Base-by-base conservation (phyloP, 2,888 invertebrate genomes). In the Keiferia lycopersicella region DNA sequence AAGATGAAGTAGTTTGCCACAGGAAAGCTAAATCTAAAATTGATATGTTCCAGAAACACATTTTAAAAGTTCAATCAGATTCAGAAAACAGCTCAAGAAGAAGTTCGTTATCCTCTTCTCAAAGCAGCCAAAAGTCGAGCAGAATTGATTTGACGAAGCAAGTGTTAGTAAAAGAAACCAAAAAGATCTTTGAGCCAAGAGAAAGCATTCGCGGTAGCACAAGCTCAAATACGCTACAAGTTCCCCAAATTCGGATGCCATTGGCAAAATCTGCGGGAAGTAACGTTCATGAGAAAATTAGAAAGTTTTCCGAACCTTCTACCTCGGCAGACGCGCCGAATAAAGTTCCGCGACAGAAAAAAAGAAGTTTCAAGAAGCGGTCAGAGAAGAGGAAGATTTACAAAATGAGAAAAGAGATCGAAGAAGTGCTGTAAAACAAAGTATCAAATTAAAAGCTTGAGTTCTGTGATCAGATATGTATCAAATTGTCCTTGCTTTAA, bases 41-140 rank as follows among this genome's bases (percentile, higher is more conserved):
- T 6, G 91, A 92, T 67, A 84, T 91, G 84, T 92, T 92, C 64
- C 92, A 92, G 81, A 91, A 88, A 69, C 87, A 90, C 65, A 88
- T 92, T 67, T 79, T 77, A 65, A 86, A 87, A 71, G 78, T 81
- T 1, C 86, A 91, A 69, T 79, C 88, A 0, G 89, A 90, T 67
- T 87, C 89, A 0, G 88, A 91, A 62, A 79, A 76, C 58, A 89
- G 87, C 69, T 87, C 87, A 18, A 69, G 83, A 65, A 71, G 86
- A 56, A 86, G 86, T 67, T 92, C 92, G 0, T 64, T 87, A 14
- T 79, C 84, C 0, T 88, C 88, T 1, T 82, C 85, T 0, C 80
- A 83, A 68, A 83, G 81, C 4, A 83, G 77, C 66, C 82, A 79
- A 67, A 70, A 66, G 64, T 79, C 79, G 30, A 73, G 74, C 10